phyloP scores from a whole-genome alignment of 2,797 vertebrate species.

The Apogon talboti region DNA sequence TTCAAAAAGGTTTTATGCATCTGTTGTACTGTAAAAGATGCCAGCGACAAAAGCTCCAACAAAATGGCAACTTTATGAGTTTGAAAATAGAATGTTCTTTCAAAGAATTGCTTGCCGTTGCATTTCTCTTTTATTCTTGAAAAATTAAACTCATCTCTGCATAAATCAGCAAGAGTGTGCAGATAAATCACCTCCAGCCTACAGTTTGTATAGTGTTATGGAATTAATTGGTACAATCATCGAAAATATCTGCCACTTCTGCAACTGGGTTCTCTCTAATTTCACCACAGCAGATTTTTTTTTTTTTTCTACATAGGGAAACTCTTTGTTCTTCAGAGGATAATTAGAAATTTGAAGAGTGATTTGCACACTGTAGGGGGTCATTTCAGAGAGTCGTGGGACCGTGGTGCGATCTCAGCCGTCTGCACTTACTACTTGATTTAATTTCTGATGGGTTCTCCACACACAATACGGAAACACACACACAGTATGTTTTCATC shows the following conservation, averaged over 20 bases:
- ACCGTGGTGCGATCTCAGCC: slow-evolving; percentile 54
- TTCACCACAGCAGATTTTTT: slow-evolving; percentile 35
- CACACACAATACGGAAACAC: background rate
- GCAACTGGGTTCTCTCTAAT: slow-evolving; percentile 17
- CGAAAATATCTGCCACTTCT: slow-evolving; percentile 33
- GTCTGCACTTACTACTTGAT: slow-evolving; percentile 47
- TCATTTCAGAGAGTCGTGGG: slow-evolving; percentile 67
- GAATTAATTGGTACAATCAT: slow-evolving; percentile 43
- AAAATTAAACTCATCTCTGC: slow-evolving; percentile 44
- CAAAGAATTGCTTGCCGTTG: slow-evolving; percentile 37
- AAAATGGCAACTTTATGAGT: slow-evolving; percentile 46
- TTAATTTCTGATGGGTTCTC: slow-evolving; percentile 45
- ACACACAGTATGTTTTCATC: background rate
- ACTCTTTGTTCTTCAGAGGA: slow-evolving; percentile 45
- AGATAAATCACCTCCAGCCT: slow-evolving; percentile 37
- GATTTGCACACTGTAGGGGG: slow-evolving; percentile 67
- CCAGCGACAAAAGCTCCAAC: slow-evolving; percentile 37
- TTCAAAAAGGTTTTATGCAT: slow-evolving; percentile 13
- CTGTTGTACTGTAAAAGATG: slow-evolving; percentile 24
- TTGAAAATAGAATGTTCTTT: slow-evolving; percentile 42
- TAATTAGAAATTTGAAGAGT: slow-evolving; percentile 74
- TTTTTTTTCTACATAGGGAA: slow-evolving; percentile 22
- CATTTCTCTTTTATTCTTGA: slow-evolving; percentile 31
- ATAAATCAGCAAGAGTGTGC: slow-evolving; percentile 15
- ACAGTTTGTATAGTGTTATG: background rate